These are phyloP conservation scores for Oncopeltus fasciatus DNA, from an alignment of 1,140 invertebrate genomes.

Conservation along the genomic window DNA sequence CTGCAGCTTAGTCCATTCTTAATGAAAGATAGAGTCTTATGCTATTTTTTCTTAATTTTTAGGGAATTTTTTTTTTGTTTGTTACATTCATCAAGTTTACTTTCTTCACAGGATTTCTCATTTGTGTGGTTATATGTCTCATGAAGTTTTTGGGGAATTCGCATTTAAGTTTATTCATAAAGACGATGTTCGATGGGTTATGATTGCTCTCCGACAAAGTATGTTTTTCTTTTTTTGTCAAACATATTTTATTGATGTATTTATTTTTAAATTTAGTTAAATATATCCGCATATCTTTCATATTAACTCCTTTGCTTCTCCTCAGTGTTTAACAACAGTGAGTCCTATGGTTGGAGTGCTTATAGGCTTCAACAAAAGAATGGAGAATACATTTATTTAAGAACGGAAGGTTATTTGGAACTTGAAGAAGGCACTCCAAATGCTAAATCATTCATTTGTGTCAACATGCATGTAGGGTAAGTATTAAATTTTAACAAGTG, in stretches of 20 bases:
- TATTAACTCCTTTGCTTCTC: conserved; percentile 23
- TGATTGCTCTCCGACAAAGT: conserved; percentile 72
- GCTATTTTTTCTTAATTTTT: no score
- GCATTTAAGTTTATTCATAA: conserved; percentile 76
- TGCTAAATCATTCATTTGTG: conserved; percentile 67
- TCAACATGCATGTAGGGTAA: conserved; percentile 62
- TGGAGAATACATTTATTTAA: conserved; percentile 63
- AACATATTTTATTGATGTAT: not conserved
- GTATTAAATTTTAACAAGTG: no score
- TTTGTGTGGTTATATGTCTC: conserved; percentile 68
- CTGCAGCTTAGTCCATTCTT: no score
- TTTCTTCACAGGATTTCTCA: conserved; percentile 47
- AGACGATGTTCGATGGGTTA: conserved; percentile 68
- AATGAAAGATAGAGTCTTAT: no score
- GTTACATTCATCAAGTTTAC: conserved; percentile 11
- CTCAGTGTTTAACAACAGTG: conserved; percentile 65
- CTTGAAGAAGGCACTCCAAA: conserved; percentile 50
- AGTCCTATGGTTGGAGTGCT: conserved; percentile 58
- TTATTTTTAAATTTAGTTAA: conserved; percentile 7
- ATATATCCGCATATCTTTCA: conserved; percentile 22
- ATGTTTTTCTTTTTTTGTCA: conserved; percentile 30
- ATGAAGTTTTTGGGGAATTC: conserved; percentile 63
- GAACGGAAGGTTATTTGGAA: conserved; percentile 66
- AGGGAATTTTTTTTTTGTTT: no score
- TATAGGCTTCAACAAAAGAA: conserved; percentile 65